Conservation (phyloP, 2,113 vertebrate species). For the Mugil cephalus region DNA sequence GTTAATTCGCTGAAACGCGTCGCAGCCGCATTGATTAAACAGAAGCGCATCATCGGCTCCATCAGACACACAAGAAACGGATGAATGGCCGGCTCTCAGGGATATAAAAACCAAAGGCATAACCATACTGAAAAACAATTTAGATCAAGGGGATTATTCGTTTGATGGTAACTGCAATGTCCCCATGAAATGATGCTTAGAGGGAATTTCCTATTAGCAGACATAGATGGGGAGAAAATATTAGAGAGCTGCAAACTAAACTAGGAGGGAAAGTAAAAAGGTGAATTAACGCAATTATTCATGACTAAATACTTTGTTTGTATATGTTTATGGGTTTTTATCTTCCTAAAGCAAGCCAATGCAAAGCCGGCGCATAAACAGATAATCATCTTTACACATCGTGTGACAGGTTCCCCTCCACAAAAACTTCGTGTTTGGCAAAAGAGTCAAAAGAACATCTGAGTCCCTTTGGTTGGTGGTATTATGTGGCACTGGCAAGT, state of each 20-base stretch:
- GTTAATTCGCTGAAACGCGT: not conserved
- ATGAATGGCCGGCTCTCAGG: not conserved
- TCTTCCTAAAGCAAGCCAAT: too few relatives aligned
- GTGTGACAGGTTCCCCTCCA: not conserved
- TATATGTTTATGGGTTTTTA: too few relatives aligned
- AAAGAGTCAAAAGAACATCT: not conserved
- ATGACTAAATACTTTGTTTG: too few relatives aligned
- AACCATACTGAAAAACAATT: not conserved
- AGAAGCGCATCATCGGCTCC: not conserved
- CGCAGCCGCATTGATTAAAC: too few relatives aligned
- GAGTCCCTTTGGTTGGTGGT: constrained; percentile 12
- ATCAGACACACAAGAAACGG: not conserved
- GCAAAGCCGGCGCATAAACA: too few relatives aligned
- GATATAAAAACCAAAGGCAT: not conserved
- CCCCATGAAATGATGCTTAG: too few relatives aligned
- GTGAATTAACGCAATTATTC: too few relatives aligned
- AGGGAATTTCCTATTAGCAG: too few relatives aligned
- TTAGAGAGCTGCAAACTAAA: too few relatives aligned
- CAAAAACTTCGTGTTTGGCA: not conserved
- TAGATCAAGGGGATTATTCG: not conserved
- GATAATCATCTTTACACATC: not conserved
- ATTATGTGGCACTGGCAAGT: constrained; percentile 35
- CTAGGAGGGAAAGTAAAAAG: too few relatives aligned
- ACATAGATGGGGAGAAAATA: too few relatives aligned
- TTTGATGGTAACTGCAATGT: not conserved